These are phyloP conservation scores for Tetrapedia diversipes DNA, from an alignment of 2,888 invertebrate species.

Conservation along the genomic window DNA sequence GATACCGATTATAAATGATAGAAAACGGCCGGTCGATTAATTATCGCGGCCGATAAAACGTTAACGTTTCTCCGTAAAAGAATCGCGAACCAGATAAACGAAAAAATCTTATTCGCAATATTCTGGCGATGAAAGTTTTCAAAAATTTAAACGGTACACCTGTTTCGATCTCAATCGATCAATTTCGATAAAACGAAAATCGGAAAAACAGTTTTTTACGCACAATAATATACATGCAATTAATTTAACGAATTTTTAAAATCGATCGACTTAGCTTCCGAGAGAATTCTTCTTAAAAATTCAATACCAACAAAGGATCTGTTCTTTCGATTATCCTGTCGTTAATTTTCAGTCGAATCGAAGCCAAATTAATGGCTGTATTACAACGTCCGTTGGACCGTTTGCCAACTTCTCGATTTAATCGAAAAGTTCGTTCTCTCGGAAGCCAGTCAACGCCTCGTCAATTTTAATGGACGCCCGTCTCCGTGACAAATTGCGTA, in stretches of 20 bases:
- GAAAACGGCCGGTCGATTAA: constrained; percentile 8
- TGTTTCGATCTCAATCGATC: too few relatives aligned
- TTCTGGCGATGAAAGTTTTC: too few relatives aligned
- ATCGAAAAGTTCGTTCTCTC: constrained; percentile 39
- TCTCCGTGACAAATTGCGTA: constrained; percentile 45
- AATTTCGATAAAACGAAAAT: too few relatives aligned
- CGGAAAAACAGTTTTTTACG: too few relatives aligned
- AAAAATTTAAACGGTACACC: too few relatives aligned
- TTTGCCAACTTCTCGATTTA: constrained; percentile 23
- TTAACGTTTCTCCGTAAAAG: background rate
- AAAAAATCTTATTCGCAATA: too few relatives aligned
- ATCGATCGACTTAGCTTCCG: too few relatives aligned
- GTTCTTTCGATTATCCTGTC: background rate
- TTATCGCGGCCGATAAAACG: background rate
- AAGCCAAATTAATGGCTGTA: background rate
- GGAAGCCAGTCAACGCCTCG: constrained; percentile 36
- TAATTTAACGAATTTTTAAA: too few relatives aligned
- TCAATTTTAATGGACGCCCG: constrained; percentile 43
- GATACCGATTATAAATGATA: constrained; percentile 20
- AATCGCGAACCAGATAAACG: too few relatives aligned
- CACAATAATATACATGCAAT: too few relatives aligned
- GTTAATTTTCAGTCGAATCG: background rate
- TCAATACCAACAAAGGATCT: background rate
- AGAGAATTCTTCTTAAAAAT: too few relatives aligned
- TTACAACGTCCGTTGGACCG: background rate